Percentiles rank a stretch among this genome's conserved stretches.
Conservation (phyloP, 2,113 vertebrate genomes). For the Otis tarda region DNA sequence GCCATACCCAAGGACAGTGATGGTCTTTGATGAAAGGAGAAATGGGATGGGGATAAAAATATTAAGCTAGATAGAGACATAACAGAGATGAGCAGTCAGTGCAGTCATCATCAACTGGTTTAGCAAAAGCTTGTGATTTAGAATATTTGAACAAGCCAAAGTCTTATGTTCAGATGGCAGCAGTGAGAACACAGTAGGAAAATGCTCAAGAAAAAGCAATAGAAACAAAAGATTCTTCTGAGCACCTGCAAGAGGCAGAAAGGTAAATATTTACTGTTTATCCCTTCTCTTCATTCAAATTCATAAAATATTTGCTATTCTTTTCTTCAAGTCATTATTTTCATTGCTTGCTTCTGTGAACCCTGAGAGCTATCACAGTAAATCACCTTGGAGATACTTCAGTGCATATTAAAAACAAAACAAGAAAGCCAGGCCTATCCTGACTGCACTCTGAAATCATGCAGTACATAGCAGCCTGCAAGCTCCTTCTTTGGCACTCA, state of each 20-base stretch:
- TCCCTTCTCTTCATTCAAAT: conserved; percentile 10
- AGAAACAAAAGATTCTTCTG: conserved; percentile 1
- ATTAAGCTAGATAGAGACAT: neutral
- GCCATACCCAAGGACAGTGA: neutral
- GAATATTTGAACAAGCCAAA: neutral
- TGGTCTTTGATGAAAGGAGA: neutral
- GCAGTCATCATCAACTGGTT: neutral
- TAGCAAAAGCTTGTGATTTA: neutral
- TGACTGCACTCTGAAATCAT: neutral
- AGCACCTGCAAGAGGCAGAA: conserved; percentile 8
- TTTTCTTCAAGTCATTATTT: neutral
- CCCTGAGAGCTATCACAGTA: neutral
- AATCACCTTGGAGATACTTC: neutral
- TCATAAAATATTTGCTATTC: conserved; percentile 29
- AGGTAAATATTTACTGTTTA: conserved; percentile 47
- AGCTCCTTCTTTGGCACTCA: neutral
- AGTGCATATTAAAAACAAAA: neutral
- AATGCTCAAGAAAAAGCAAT: neutral
- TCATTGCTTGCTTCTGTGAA: neutral
- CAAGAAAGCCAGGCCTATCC: neutral
- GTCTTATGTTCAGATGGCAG: neutral
- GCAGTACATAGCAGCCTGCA: neutral
- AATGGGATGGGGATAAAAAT: neutral
- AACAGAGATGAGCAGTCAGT: neutral
- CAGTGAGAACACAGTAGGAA: neutral